Evolutionary conservation across 2,797 vertebrate genomes (phyloP).

Genomic region (Varecia variegata): DNA sequence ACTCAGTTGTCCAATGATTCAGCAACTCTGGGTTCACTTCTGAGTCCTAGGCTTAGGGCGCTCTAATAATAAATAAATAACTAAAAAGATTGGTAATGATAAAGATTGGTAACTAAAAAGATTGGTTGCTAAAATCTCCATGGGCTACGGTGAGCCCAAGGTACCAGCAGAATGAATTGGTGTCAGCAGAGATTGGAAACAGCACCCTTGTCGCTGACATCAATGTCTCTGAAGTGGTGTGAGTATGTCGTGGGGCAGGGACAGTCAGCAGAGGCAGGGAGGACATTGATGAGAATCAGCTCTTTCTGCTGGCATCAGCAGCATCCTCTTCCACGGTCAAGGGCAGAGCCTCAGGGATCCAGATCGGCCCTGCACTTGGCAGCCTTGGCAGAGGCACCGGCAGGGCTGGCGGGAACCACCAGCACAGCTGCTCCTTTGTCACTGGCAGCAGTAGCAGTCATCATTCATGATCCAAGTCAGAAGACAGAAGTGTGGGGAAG

Average conservation of each 20-base stretch:
- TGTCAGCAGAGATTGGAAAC: not conserved
- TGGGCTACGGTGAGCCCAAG: not conserved
- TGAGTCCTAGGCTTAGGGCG: not conserved
- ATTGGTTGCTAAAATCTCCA: not conserved
- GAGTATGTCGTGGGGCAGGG: not conserved
- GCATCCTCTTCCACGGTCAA: not conserved
- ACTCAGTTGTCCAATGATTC: not conserved
- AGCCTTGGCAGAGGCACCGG: not conserved
- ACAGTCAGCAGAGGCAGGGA: not conserved
- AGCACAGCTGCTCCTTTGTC: not conserved
- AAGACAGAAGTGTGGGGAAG: not conserved
- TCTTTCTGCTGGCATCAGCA: not conserved
- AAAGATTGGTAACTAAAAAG: not conserved
- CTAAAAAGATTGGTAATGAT: not conserved
- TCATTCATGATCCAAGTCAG: not conserved
- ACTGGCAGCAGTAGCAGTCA: not conserved
- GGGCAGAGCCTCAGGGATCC: not conserved
- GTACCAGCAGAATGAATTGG: not conserved
- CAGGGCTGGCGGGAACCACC: not conserved
- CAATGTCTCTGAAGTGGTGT: not conserved
- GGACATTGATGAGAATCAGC: not conserved
- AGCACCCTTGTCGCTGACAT: not conserved
- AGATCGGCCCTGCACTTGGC: not conserved
- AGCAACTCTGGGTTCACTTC: not conserved
- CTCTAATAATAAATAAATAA: not conserved